A percentile compares a stretch with the other conserved stretches of the same genome.
Conservation (phyloP, 2,113 vertebrate genomes). For the Pterocles burchelli region DNA sequence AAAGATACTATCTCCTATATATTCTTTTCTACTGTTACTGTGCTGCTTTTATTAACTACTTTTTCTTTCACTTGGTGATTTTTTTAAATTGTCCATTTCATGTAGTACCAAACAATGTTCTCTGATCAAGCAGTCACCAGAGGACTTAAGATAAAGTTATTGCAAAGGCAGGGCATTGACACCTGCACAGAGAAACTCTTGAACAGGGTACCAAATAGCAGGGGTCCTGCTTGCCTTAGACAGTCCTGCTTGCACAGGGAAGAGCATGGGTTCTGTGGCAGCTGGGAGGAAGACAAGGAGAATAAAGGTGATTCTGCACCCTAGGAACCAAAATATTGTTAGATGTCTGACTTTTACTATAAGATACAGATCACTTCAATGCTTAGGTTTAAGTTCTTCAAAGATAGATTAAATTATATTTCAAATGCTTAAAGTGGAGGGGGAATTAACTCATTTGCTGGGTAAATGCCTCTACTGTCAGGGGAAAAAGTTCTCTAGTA, state of each 20-base stretch:
- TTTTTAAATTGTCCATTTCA: not conserved
- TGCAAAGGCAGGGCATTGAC: not conserved
- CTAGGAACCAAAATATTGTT: not conserved
- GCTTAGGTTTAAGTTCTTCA: not conserved
- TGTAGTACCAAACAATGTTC: not conserved
- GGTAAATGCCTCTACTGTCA: not conserved
- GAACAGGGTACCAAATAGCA: not conserved
- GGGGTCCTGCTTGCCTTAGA: not conserved
- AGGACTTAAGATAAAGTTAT: not conserved
- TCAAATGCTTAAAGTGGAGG: not conserved
- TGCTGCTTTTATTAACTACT: not conserved
- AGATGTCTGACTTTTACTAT: not conserved
- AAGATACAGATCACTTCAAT: not conserved
- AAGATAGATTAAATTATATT: not conserved
- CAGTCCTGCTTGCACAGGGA: fast-evolving
- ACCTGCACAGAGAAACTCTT: not conserved
- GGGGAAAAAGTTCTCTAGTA: not conserved
- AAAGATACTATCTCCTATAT: not conserved
- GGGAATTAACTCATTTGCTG: not conserved
- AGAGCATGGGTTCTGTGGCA: not conserved
- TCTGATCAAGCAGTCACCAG: not conserved
- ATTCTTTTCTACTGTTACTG: not conserved
- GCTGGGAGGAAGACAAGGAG: not conserved
- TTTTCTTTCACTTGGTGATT: not conserved
- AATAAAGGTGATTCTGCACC: not conserved